A percentile compares a stretch with the other conserved stretches of the same genome.
Evolutionary conservation across 1,140 invertebrate species (phyloP).

Genomic region (Cotesia typhae): DNA sequence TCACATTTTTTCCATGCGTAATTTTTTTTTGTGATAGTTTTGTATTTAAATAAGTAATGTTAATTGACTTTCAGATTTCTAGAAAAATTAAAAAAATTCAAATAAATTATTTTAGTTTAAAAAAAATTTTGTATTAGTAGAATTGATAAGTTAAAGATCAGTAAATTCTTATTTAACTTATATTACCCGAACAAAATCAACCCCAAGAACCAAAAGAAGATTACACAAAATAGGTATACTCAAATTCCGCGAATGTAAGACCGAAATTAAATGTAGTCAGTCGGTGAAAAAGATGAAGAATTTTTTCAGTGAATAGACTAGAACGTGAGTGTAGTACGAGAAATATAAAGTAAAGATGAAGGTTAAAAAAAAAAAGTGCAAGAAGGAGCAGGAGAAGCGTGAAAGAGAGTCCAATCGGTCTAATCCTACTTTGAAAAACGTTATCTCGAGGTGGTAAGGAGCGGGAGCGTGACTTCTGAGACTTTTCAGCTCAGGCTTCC

Average conservation of each 20-base stretch:
- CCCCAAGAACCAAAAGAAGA: background rate
- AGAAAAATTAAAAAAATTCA: background rate
- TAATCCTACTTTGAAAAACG: conserved; percentile 30
- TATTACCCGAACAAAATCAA: background rate
- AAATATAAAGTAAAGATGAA: conserved; percentile 16
- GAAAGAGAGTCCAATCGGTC: conserved; percentile 4
- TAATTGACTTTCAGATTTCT: too few relatives aligned
- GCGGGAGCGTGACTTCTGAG: conserved; percentile 24
- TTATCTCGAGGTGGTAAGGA: conserved; percentile 34
- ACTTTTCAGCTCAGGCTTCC: conserved; percentile 38
- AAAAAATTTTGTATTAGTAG: background rate
- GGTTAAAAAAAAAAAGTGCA: conserved; percentile 2
- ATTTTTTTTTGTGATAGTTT: too few relatives aligned
- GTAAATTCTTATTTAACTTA: background rate
- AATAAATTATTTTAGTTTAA: background rate
- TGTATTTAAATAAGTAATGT: too few relatives aligned
- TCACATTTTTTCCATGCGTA: too few relatives aligned
- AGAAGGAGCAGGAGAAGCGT: conserved; percentile 9
- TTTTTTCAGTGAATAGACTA: background rate
- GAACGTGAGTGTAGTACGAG: background rate
- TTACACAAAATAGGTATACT: background rate
- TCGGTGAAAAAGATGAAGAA: conserved; percentile 9
- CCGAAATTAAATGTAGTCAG: conserved; percentile 10
- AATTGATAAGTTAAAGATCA: background rate
- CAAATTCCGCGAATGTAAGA: background rate